These are phyloP conservation scores for Pegoplata infirma DNA, from an alignment of 2,888 invertebrate species.

Conservation along the genomic window DNA sequence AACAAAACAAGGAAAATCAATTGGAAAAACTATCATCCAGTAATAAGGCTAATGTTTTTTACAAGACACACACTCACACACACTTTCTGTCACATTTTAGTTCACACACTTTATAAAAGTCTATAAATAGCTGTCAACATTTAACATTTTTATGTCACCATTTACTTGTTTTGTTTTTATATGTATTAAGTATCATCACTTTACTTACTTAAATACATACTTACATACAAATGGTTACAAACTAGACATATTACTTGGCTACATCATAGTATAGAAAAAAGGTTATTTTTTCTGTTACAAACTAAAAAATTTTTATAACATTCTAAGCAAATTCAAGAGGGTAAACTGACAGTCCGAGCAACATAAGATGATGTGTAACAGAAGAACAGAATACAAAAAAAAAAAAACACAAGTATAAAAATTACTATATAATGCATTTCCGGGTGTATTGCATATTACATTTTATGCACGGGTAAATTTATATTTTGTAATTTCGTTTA, in stretches of 20 bases:
- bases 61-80: neutral
- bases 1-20: neutral
- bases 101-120: neutral
- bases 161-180: no score
- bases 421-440: neutral
- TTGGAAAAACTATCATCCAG: neutral
- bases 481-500: neutral
- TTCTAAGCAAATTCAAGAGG: neutral
- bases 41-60: neutral
- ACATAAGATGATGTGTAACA: neutral
- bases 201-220: neutral
- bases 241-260: neutral
- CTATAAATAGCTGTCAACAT: neutral
- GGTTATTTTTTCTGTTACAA: neutral
- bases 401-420: neutral
- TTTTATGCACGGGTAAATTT: neutral
- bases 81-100: neutral
- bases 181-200: neutral
- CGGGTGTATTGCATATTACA: neutral
- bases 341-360: neutral
- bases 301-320: neutral
- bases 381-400: neutral
- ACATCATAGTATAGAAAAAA: neutral
- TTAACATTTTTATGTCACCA: neutral
- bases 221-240: neutral